Conservation (phyloP, 2,888 invertebrate genomes). For the Dermolepida albohirtum region DNA sequence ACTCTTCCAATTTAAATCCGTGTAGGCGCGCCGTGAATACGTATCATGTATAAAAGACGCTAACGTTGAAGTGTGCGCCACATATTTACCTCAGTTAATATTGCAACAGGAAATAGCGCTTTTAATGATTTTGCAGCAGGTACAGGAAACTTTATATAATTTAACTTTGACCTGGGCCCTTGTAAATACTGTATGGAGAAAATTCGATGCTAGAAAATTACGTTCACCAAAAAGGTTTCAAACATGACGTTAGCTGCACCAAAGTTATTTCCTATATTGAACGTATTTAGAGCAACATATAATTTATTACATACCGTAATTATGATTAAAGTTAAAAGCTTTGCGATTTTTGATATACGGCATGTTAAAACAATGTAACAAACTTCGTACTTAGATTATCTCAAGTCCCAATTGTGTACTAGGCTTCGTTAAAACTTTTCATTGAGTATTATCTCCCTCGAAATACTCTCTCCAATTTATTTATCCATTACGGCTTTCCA, state of each 20-base stretch:
- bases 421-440: too few relatives aligned
- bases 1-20: too few relatives aligned
- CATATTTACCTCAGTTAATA: background rate
- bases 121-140: constrained; percentile 23
- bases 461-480: too few relatives aligned
- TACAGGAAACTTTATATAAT: constrained; percentile 16
- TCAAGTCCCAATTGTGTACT: too few relatives aligned
- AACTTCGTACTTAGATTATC: too few relatives aligned
- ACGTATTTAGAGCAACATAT: background rate
- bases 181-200: constrained; percentile 7
- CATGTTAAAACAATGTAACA: background rate
- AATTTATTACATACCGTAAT: constrained; percentile 3
- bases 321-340: constrained; percentile 1
- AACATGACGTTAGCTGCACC: background rate
- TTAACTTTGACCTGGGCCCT: constrained; percentile 18
- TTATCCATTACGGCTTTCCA: too few relatives aligned
- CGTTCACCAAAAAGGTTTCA: background rate
- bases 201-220: constrained; percentile 11
- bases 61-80: background rate
- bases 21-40: constrained; percentile 5
- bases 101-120: constrained; percentile 24
- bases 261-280: background rate
- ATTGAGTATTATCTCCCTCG: too few relatives aligned
- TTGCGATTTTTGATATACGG: constrained; percentile 1
- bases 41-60: constrained; percentile 2